Evolutionary conservation across 2,797 vertebrate species (phyloP), one percentile per base, ranked within the genome.

Genomic region (Dryobates pubescens): DNA sequence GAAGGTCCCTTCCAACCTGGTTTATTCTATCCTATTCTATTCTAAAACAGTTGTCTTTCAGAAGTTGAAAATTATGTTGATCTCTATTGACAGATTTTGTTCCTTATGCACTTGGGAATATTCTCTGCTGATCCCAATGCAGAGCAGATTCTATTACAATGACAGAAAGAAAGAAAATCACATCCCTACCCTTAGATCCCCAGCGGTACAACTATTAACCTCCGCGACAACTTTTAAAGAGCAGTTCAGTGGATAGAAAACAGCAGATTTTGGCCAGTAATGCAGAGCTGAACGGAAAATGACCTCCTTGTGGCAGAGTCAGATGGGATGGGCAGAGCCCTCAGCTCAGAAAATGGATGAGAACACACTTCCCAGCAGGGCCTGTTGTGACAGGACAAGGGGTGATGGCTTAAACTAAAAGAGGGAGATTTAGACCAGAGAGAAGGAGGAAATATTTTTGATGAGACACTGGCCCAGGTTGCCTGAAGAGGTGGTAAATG

Each of bases 161-260:
- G 57, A 62, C 87, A 91, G 88, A 73, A 96, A 24, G 94, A 87
- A 49, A 49, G 49, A 23, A 49, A 13, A 10, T 94, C 84, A 53
- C 90, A 73, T 70, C 54, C 74, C 79, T 88, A 88, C 86, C 74
- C 84, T 82, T 58, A 72, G 78, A 67, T 86, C 82, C 85, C 82
- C 72, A 86, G 75, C 81, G 75, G 61, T 47, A 65, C 75, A 79
- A 83, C 91, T 88, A 96, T 95, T 94, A 93, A 92, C 89, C 69
- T 91, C 41, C 0, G 6, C 47, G 59, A 93, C 80, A 88, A 89
- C 54, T 78, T 71, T 30, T 77, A 83, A 86, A 88, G 24, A 82
- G 67, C 56, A 69, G 59, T 49, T 93, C 84, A 65, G 62, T 4
- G 45, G 29, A 49, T 7, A 74, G 58, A 88, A 93, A 91, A 91